A percentile compares a stretch with the other conserved stretches of the same genome.
phyloP scores from a whole-genome alignment of 1,140 invertebrate genomes.

The Nilaparvata lugens region DNA sequence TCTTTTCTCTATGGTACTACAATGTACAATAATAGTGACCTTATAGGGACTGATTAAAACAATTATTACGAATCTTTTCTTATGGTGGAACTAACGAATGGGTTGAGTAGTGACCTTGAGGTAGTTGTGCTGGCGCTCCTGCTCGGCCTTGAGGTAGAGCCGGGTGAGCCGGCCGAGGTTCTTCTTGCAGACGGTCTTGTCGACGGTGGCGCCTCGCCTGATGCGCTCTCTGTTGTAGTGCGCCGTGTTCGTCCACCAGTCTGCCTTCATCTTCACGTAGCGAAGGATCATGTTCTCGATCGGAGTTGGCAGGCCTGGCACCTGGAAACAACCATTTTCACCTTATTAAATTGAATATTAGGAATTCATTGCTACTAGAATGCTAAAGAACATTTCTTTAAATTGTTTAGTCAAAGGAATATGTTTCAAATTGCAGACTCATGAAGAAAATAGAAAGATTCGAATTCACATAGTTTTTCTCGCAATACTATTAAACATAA shows the following conservation, averaged over 20 bases:
- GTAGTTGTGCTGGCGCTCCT: slow-evolving; percentile 99
- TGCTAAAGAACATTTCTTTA: background rate
- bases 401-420: too few species aligned
- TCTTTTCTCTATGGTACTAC: too few species aligned
- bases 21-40: too few species aligned
- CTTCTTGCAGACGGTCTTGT: slow-evolving; percentile 99
- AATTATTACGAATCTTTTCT: too few species aligned
- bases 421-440: background rate
- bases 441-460: too few species aligned
- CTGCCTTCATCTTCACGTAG: slow-evolving; percentile 99
- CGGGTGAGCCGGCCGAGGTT: slow-evolving; percentile 94
- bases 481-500: too few species aligned
- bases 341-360: background rate
- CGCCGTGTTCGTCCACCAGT: slow-evolving; percentile 99
- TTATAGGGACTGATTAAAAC: too few species aligned
- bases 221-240: slow-evolving; percentile 99
- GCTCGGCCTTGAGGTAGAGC: slow-evolving; percentile 96
- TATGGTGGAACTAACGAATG: too few species aligned
- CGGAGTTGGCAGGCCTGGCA: slow-evolving; percentile 95
- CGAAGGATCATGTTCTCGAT: slow-evolving; percentile 99
- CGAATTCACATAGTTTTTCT: too few species aligned
- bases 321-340: slow-evolving; percentile 43
- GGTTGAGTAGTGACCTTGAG: slow-evolving; percentile 60
- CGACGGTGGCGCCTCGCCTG: slow-evolving; percentile 85
- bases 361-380: background rate